Evolutionary conservation across 2,888 invertebrate species (phyloP).

Genomic region (Callimorpha dominula): DNA sequence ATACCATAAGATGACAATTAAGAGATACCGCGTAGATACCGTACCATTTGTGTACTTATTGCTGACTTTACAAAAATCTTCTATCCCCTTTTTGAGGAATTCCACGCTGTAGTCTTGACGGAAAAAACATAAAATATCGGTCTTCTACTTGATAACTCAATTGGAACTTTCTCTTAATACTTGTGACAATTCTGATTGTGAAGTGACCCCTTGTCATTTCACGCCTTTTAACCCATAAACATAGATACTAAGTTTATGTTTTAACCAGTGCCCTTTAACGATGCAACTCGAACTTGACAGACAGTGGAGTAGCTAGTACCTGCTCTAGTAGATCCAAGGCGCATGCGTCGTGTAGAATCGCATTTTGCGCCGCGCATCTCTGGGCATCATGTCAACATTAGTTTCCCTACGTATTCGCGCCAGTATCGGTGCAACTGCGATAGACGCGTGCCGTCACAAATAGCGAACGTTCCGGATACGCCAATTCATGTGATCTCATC

Average conservation of each 20-base stretch:
- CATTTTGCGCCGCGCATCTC: constrained; percentile 44
- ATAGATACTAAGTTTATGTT: too few relatives aligned
- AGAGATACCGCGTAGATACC: neutral
- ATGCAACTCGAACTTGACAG: constrained; percentile 1
- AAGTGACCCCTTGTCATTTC: neutral
- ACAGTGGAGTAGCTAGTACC: neutral
- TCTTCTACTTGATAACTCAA: neutral
- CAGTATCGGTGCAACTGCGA: constrained; percentile 72
- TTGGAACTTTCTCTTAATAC: neutral
- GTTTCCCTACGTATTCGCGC: constrained; percentile 52
- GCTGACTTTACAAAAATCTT: neutral
- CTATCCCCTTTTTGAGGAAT: neutral
- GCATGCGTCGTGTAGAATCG: constrained; percentile 47
- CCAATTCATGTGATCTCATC: constrained; percentile 71
- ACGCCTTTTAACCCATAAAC: neutral
- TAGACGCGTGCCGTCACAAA: constrained; percentile 60
- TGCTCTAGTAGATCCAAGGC: constrained; percentile 19
- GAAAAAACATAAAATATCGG: too few relatives aligned
- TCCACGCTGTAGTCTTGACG: too few relatives aligned
- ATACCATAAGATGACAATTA: too few relatives aligned
- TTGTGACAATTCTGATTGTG: neutral
- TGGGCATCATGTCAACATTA: constrained; percentile 66
- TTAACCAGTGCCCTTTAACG: constrained; percentile 19
- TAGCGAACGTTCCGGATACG: constrained; percentile 48
- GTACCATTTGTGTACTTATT: neutral